phyloP scores from a whole-genome alignment of 2,888 invertebrate genomes.

The Furcula furcula region DNA sequence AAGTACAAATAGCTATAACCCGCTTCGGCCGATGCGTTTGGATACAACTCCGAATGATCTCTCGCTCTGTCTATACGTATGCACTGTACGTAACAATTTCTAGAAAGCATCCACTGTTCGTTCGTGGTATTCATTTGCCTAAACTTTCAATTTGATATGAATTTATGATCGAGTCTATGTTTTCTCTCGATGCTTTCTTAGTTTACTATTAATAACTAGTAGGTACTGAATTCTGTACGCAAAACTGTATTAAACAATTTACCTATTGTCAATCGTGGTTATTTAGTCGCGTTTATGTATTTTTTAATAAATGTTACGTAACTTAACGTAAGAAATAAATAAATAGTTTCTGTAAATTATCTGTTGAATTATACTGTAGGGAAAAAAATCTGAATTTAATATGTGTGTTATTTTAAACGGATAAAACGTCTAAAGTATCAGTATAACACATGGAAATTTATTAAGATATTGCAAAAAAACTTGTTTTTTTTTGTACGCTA shows the following conservation, averaged over 20 bases:
- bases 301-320: no score
- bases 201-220: conserved; percentile 12
- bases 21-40: conserved; percentile 45
- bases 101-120: conserved; percentile 68
- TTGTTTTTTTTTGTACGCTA: conserved; percentile 2
- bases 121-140: conserved; percentile 67
- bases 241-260: no score
- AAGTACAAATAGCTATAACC: conserved; percentile 54
- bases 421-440: no score
- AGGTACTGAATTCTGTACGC: background rate
- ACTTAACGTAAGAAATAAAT: background rate
- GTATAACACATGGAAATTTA: conserved; percentile 5
- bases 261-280: no score
- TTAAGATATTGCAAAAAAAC: conserved; percentile 9
- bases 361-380: no score
- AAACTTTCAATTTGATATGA: conserved; percentile 74
- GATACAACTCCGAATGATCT: conserved; percentile 37
- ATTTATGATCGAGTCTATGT: conserved; percentile 52
- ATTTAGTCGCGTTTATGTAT: no score
- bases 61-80: conserved; percentile 40
- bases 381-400: no score
- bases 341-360: no score
- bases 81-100: conserved; percentile 60
- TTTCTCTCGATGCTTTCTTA: conserved; percentile 49
- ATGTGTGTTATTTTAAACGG: no score